These are phyloP conservation scores for Xenops minutus DNA, from an alignment of 2,797 vertebrate species.

Conservation along the genomic window DNA sequence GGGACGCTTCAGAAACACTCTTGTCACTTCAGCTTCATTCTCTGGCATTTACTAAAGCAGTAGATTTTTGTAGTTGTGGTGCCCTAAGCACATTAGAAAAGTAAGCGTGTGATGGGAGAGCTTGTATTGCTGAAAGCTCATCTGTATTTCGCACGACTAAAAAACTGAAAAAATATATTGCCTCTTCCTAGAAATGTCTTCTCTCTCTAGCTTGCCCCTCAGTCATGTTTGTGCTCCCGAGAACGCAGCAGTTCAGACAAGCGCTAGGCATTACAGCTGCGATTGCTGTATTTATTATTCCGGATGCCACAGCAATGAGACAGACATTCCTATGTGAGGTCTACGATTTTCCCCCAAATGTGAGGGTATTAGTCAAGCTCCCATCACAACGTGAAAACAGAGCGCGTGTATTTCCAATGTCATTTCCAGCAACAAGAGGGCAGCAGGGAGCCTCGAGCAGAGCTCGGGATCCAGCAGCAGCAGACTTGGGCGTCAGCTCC, in stretches of 20 bases:
- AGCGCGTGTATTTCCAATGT: not conserved
- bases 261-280: not conserved
- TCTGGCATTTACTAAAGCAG: not conserved
- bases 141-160: not conserved
- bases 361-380: constrained; percentile 15
- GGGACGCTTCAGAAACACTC: not conserved
- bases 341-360: constrained; percentile 29
- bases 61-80: not conserved
- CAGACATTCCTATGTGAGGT: constrained; percentile 31
- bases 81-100: not conserved
- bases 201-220: not conserved
- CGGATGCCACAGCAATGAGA: constrained; percentile 42
- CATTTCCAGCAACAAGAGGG: constrained; percentile 58
- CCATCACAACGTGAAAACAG: not conserved
- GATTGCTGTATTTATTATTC: constrained; percentile 11
- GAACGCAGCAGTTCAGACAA: not conserved
- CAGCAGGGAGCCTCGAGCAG: constrained; percentile 60
- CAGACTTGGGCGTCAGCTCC: not conserved
- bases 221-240: not conserved
- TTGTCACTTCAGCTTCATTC: not conserved
- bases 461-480: not conserved
- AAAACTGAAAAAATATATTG: not conserved
- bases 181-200: not conserved
- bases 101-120: not conserved
- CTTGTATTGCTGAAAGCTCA: not conserved